Evolutionary conservation across 2,888 invertebrate genomes (phyloP).

Genomic region (Charanyca ferruginea): DNA sequence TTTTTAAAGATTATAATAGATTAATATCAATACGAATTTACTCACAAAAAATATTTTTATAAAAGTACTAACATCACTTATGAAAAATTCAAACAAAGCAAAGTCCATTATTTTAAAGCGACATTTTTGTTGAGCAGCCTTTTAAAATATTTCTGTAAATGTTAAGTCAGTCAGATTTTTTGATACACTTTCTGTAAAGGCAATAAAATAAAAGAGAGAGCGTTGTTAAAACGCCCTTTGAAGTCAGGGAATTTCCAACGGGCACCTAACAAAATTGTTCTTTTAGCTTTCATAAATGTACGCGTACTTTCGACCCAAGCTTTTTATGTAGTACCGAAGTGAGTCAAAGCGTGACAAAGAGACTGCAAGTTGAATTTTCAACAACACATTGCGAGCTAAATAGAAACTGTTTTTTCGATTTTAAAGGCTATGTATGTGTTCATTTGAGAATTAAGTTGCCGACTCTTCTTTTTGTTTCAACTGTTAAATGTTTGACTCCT

Average conservation of each 20-base stretch:
- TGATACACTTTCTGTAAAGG: slow-evolving; percentile 81
- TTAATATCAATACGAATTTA: background rate
- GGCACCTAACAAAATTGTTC: slow-evolving; percentile 89
- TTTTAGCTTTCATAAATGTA: slow-evolving; percentile 87
- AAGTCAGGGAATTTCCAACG: slow-evolving; percentile 87
- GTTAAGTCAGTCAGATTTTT: slow-evolving; percentile 63
- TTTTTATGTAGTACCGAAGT: slow-evolving; percentile 79
- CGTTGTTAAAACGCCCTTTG: slow-evolving; percentile 87
- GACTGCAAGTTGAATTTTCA: slow-evolving; percentile 74
- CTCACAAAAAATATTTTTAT: slow-evolving; percentile 6
- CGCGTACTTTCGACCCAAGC: slow-evolving; percentile 79
- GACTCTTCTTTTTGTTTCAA: slow-evolving; percentile 36
- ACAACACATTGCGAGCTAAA: slow-evolving; percentile 70
- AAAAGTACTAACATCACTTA: slow-evolving; percentile 7
- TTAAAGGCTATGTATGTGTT: slow-evolving; percentile 35
- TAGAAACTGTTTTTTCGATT: slow-evolving; percentile 64
- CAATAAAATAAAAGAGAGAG: slow-evolving; percentile 84
- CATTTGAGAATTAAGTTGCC: slow-evolving; percentile 31
- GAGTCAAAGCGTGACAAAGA: slow-evolving; percentile 83
- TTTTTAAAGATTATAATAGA: slow-evolving; percentile 7
- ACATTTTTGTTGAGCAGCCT: slow-evolving; percentile 20
- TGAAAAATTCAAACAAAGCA: slow-evolving; percentile 1
- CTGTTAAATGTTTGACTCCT: slow-evolving; percentile 26
- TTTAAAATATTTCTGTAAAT: slow-evolving; percentile 63
- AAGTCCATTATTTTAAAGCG: slow-evolving; percentile 4